Percentiles rank a stretch among this genome's conserved stretches.
Conservation (phyloP, 2,113 vertebrate species). For the Lipophrys pholis region DNA sequence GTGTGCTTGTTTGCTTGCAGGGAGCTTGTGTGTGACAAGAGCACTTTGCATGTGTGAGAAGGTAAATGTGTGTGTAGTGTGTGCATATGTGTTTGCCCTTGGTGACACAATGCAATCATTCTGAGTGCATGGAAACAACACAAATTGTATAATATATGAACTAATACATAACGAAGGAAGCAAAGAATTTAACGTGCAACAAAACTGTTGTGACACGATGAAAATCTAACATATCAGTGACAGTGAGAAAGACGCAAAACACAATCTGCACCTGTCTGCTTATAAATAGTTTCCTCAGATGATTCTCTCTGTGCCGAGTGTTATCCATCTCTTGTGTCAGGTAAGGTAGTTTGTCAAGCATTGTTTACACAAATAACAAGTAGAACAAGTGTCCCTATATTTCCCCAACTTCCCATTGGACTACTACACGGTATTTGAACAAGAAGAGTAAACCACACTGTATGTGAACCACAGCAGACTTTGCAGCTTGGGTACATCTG, state of each 20-base stretch:
- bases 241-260: constrained; percentile 12
- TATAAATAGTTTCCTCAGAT: constrained; percentile 30
- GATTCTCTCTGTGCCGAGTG: constrained; percentile 4
- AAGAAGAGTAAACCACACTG: constrained; percentile 40
- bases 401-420: constrained; percentile 56
- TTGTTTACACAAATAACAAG: constrained; percentile 66
- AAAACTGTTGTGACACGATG: background rate
- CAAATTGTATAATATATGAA: background rate
- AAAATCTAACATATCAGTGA: background rate
- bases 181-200: background rate
- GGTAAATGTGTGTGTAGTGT: constrained; percentile 33
- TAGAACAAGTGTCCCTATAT: constrained; percentile 62
- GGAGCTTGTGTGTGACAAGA: constrained; percentile 23
- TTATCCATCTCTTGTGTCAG: constrained; percentile 46
- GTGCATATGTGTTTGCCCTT: constrained; percentile 21
- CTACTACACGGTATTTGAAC: constrained; percentile 39
- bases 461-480: constrained; percentile 52
- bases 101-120: constrained; percentile 10
- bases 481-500: constrained; percentile 46
- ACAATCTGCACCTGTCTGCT: constrained; percentile 27
- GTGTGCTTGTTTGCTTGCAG: constrained; percentile 68
- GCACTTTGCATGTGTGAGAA: constrained; percentile 31
- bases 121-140: background rate
- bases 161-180: background rate
- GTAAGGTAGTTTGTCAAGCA: constrained; percentile 50